Evolutionary conservation across 2,888 invertebrate species (phyloP).

Genomic region (Escarpia spicata): DNA sequence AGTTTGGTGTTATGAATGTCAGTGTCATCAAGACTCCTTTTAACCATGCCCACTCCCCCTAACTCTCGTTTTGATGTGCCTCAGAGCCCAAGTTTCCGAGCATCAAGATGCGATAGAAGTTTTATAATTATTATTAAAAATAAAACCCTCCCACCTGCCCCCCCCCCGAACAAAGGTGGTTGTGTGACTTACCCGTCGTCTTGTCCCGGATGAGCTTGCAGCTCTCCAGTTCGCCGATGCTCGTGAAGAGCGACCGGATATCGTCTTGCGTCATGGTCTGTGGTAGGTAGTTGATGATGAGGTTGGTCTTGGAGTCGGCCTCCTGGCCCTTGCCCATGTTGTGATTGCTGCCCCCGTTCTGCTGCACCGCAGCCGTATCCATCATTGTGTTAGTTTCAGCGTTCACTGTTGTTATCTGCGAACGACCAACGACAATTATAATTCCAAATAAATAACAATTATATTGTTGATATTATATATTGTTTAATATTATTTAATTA

Average conservation of each 20-base stretch:
- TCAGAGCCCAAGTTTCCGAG: no score
- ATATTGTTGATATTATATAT: neutral
- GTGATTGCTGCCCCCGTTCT: constrained; percentile 35
- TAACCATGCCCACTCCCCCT: no score
- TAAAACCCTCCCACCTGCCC: neutral
- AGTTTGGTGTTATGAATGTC: no score
- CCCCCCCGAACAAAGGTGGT: neutral
- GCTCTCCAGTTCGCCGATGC: constrained; percentile 98
- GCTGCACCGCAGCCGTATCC: constrained; percentile 32
- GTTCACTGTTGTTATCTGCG: constrained; percentile 7
- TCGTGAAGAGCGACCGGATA: constrained; percentile 95
- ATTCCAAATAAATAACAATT: neutral
- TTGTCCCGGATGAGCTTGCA: constrained; percentile 99
- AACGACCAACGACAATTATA: neutral
- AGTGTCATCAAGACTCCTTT: no score
- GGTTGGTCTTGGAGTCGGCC: constrained; percentile 22
- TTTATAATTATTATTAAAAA: no score
- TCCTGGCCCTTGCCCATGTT: neutral
- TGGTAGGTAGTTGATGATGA: constrained; percentile 73
- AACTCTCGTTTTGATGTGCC: no score
- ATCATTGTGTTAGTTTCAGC: neutral
- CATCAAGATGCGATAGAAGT: no score
- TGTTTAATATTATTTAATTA: no score
- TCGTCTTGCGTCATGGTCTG: constrained; percentile 99
- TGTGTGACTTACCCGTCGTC: constrained; percentile 77